Evolutionary conservation across 2,797 vertebrate species (phyloP).

Genomic region (Epinephelus coioides): DNA sequence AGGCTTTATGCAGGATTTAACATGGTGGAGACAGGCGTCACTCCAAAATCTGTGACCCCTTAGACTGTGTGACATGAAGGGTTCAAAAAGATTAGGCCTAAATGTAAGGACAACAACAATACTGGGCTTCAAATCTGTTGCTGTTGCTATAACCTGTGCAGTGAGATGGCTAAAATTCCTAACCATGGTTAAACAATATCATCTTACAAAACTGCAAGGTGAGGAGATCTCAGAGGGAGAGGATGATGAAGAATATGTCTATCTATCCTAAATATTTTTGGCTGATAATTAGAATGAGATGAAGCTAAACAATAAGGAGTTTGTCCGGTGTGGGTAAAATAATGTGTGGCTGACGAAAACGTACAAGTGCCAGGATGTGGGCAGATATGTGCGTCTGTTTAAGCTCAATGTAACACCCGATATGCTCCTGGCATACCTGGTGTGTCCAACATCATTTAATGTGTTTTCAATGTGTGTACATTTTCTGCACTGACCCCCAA

Average conservation of each 20-base stretch:
- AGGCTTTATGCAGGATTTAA: no score
- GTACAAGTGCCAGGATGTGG: background rate
- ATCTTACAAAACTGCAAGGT: no score
- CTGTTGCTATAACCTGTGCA: background rate
- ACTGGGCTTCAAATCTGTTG: no score
- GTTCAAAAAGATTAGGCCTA: no score
- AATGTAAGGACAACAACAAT: no score
- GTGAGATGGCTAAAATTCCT: no score
- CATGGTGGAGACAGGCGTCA: no score
- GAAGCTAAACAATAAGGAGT: background rate
- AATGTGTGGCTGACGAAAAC: background rate
- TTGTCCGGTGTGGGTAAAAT: background rate
- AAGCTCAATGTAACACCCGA: background rate
- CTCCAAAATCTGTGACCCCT: no score
- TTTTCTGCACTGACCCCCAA: background rate
- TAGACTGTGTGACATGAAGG: no score
- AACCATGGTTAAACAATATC: background rate
- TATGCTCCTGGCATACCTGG: background rate
- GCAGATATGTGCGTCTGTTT: background rate
- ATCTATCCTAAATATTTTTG: background rate
- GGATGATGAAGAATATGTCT: no score
- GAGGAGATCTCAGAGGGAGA: no score
- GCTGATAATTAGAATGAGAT: background rate
- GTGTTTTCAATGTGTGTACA: background rate
- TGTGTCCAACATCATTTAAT: background rate